Base-by-base conservation (phyloP, 2,888 invertebrate genomes). In the Aethes cnicana region DNA sequence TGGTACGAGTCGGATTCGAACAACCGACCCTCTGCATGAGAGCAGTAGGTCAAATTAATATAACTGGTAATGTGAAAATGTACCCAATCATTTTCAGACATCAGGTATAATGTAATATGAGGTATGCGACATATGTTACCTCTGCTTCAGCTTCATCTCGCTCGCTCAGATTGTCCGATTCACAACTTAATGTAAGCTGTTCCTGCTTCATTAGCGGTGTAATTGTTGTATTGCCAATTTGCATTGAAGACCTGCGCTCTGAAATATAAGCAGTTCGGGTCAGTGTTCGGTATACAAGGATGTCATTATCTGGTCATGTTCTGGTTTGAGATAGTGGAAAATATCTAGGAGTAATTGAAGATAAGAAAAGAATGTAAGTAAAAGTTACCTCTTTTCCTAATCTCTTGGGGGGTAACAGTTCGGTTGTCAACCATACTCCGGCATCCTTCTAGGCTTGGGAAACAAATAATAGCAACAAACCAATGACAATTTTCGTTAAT, bases 401-500 rank as follows among this genome's bases (percentile, higher is more conserved):
- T 91, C 62, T 90, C 90, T 57, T 90, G 90, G 8, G 90, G 81
- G 25, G 84, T 88, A 32, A 91, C 90, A 37, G 89, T 74, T 56
- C 92, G 91, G 67, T 94, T 93, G 43, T 94, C 94, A 55, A 91
- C 87, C 77, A 92, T 92, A 60, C 93, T 93, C 42, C 93, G 90
- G 44, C 93, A 92, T 0, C 94, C 94, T 42, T 93, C 93, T 58
- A 97, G 85, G 44, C 95, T 94, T 33, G 99, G 98, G 79, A 95
- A 98, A 79, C 98, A 99, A 48, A 99, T 96, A 39, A 99, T 96
- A 1, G 98, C 98, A 64, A 99, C 92, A 85, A 97, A 98, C 99
- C 99, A 99, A 90, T 99, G 99, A 35, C 95, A 97, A 91, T 97
- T 96, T 88, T 99, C 98, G 90, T 99, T 98, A 47, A 99, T 98